phyloP scores from a whole-genome alignment of 92 coral and sea anemone genomes.

The Epizoanthus fatuus region DNA sequence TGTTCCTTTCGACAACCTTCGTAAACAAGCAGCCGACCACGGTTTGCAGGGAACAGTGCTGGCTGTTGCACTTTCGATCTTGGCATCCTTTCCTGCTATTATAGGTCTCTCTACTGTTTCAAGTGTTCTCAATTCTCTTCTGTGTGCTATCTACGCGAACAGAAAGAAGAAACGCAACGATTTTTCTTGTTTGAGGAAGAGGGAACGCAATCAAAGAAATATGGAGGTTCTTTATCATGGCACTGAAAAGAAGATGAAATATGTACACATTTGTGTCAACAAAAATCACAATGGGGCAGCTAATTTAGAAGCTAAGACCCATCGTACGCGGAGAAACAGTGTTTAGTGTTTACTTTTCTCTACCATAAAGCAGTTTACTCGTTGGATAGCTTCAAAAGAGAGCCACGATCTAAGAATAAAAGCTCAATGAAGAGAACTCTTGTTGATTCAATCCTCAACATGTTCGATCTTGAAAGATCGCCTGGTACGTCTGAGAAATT shows the following conservation, averaged over 20 bases:
- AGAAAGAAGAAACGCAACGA: background rate
- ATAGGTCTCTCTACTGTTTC: slow-evolving; percentile 29
- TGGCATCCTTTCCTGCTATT: slow-evolving; percentile 9
- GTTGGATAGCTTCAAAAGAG: too few species aligned
- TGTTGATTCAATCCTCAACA: too few species aligned
- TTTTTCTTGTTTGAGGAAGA: background rate
- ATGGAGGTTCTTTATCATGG: background rate
- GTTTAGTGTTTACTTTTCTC: too few species aligned
- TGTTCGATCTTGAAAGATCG: too few species aligned
- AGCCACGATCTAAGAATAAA: too few species aligned
- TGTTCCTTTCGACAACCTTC: slow-evolving; percentile 5
- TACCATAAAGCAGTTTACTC: too few species aligned
- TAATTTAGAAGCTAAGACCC: background rate
- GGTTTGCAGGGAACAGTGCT: background rate
- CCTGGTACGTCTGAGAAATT: too few species aligned
- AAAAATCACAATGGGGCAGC: background rate
- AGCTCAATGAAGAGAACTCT: too few species aligned
- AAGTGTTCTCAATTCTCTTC: slow-evolving; percentile 20
- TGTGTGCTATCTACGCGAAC: slow-evolving; percentile 31
- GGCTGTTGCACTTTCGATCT: background rate
- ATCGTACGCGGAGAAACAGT: background rate
- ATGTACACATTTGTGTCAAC: background rate
- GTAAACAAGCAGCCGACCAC: background rate
- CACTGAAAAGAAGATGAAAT: background rate
- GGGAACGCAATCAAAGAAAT: background rate